phyloP scores from a whole-genome alignment of 30 jellyfish, hydroid and myxozoan genomes.

The Cassiopea andromeda region DNA sequence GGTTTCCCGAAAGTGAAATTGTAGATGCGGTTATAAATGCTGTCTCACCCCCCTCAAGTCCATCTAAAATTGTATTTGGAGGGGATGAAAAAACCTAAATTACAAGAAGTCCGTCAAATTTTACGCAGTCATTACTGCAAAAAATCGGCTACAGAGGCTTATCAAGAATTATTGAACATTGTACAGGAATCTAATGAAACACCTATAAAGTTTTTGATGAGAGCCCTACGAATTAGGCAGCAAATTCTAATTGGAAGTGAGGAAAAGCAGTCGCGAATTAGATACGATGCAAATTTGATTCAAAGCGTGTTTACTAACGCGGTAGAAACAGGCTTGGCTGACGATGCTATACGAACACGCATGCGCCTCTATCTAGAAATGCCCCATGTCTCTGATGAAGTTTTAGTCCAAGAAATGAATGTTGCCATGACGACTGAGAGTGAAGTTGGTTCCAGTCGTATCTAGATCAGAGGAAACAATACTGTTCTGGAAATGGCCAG shows the following conservation, averaged over 20 bases:
- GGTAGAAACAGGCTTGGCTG: conserved; percentile 44
- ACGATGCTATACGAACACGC: conserved; percentile 52
- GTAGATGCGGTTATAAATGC: conserved; percentile 33
- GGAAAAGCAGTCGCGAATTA: conserved; percentile 32
- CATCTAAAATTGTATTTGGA: conserved; percentile 58
- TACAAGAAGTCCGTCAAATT: conserved; percentile 32
- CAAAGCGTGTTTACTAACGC: conserved; percentile 44
- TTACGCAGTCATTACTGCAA: conserved; percentile 55
- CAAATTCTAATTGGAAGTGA: conserved; percentile 34
- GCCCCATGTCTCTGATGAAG: conserved; percentile 30
- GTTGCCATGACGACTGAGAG: conserved; percentile 45
- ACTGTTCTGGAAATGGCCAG: no score
- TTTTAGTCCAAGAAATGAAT: conserved; percentile 32
- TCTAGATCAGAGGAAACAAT: no score
- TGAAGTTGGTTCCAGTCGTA: no score
- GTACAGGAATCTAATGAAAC: conserved; percentile 56
- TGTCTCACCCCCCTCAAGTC: conserved; percentile 46
- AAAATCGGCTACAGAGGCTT: conserved; percentile 49
- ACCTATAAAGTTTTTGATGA: conserved; percentile 32
- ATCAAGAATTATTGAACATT: conserved; percentile 36
- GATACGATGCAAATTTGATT: conserved; percentile 23
- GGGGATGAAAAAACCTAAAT: conserved; percentile 29
- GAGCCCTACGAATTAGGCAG: conserved; percentile 21
- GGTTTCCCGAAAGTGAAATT: conserved; percentile 45
- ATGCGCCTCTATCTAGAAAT: conserved; percentile 48